These are phyloP conservation scores for Gastrophysa polygoni DNA, from an alignment of 2,888 invertebrate genomes.

Conservation along the genomic window DNA sequence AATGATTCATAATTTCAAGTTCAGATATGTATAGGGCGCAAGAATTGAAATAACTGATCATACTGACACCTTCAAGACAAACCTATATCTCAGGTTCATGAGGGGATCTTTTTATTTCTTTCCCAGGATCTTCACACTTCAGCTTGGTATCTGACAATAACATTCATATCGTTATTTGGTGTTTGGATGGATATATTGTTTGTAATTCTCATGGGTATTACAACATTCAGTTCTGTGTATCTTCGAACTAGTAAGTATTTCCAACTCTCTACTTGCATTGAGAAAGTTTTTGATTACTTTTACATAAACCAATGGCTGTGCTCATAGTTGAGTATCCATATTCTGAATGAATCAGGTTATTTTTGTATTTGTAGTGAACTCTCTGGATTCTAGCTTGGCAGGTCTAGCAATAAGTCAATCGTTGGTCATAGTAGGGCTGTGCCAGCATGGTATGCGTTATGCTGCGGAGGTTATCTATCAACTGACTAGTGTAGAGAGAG, in stretches of 20 bases:
- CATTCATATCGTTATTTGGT: conserved; percentile 68
- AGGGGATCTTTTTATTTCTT: too few relatives aligned
- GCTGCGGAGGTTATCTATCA: conserved; percentile 77
- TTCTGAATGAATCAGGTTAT: background rate
- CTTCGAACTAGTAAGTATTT: conserved; percentile 44
- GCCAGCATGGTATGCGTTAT: conserved; percentile 81
- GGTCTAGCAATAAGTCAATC: conserved; percentile 45
- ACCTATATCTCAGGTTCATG: too few relatives aligned
- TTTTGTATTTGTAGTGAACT: background rate
- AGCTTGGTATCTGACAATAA: conserved; percentile 67
- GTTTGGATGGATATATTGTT: conserved; percentile 70
- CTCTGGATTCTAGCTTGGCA: conserved; percentile 37
- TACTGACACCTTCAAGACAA: too few relatives aligned
- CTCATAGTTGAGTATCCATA: conserved; percentile 27
- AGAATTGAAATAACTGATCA: too few relatives aligned
- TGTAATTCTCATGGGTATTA: conserved; percentile 49
- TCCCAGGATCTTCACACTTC: conserved; percentile 63
- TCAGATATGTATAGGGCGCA: too few relatives aligned
- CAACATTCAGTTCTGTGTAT: conserved; percentile 65
- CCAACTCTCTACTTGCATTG: too few relatives aligned
- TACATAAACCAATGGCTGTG: too few relatives aligned
- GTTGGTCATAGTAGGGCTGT: conserved; percentile 64
- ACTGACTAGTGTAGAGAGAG: conserved; percentile 80
- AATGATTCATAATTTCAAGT: too few relatives aligned
- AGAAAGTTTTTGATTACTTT: too few relatives aligned